phyloP scores from a whole-genome alignment of 2,888 invertebrate species.

The Chloromyia formosa region DNA sequence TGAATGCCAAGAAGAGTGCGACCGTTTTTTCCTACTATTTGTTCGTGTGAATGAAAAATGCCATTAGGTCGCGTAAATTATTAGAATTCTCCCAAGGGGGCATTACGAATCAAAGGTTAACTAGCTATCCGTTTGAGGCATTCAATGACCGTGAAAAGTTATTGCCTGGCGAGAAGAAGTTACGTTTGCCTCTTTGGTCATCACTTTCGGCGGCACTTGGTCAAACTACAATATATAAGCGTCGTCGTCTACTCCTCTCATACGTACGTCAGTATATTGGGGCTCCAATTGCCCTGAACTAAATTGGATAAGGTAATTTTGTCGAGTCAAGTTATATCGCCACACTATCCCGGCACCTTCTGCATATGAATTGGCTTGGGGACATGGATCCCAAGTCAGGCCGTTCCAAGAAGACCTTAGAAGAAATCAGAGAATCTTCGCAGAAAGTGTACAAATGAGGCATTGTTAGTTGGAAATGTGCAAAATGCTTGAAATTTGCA shows the following conservation, averaged over 20 bases:
- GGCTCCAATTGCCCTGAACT: constrained; percentile 11
- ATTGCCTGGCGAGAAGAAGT: constrained; percentile 14
- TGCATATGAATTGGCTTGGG: no score
- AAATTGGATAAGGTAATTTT: constrained; percentile 38
- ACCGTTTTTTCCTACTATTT: constrained; percentile 27
- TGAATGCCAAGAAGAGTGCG: constrained; percentile 21
- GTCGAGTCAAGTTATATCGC: constrained; percentile 6
- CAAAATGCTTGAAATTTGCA: constrained; percentile 36
- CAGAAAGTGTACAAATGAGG: constrained; percentile 34
- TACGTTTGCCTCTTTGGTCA: constrained; percentile 11
- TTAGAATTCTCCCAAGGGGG: constrained; percentile 45
- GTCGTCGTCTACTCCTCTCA: no score
- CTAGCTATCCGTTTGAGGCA: constrained; percentile 44
- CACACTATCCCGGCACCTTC: not conserved
- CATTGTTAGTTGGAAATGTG: constrained; percentile 39
- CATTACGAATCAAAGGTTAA: constrained; percentile 44
- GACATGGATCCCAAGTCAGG: not conserved
- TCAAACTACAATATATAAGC: not conserved
- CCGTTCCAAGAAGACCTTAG: not conserved
- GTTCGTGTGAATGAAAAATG: constrained; percentile 45
- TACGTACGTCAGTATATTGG: not conserved
- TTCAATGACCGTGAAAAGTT: constrained; percentile 44
- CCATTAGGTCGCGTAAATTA: constrained; percentile 46
- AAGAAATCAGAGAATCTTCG: constrained; percentile 2
- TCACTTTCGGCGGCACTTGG: not conserved